Base-by-base conservation (phyloP, 1,140 invertebrate genomes). In the Lepidurus arcticus region DNA sequence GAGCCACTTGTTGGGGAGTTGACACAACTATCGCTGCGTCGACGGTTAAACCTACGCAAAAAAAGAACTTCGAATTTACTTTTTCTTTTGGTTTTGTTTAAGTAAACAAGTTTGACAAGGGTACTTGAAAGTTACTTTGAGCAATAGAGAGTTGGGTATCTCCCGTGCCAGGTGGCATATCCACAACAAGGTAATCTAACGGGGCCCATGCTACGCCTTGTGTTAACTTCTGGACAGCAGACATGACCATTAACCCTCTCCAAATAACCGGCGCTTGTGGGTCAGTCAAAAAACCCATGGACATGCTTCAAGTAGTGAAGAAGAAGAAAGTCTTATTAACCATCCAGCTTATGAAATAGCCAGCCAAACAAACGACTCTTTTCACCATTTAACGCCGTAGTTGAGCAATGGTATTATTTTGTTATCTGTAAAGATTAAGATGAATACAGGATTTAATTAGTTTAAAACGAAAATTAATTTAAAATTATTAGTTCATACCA, bases 181-280 rank as follows among this genome's bases (percentile, higher is more conserved):
- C 95, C 1, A 97, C 87, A 8, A 97, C 85, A 44, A 97, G 86
- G 84, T 92, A 90, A 87, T 96, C 93, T 47, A 94, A 86, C 1
- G 90, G 88, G 7, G 88, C 89, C 94, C 94, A 97, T 65, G 90
- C 86, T 43, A 95, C 94, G 81, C 95, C 91, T 79, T 91, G 87
- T 1, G 96, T 86, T 24, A 98, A 84, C 82, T 92, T 91, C 78
- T 97, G 91, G 73, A 98, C 84, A 1, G 95, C 95, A 81, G 92
- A 93, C 95, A 98, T 98, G 13, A 98, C 96, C 90, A 97, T 94
- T 6, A 95, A 87, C 0, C 95, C 95, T 81, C 95, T 87, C 95
- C 94, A 97, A 42, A 96, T 90, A 9, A 95, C 90, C 0, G 95
- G 90, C 73, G 90, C 88, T 81, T 91, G 90, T 81, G 93, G 88